Conservation (phyloP, 2,888 invertebrate genomes). For the Drosophila melanocephala region DNA sequence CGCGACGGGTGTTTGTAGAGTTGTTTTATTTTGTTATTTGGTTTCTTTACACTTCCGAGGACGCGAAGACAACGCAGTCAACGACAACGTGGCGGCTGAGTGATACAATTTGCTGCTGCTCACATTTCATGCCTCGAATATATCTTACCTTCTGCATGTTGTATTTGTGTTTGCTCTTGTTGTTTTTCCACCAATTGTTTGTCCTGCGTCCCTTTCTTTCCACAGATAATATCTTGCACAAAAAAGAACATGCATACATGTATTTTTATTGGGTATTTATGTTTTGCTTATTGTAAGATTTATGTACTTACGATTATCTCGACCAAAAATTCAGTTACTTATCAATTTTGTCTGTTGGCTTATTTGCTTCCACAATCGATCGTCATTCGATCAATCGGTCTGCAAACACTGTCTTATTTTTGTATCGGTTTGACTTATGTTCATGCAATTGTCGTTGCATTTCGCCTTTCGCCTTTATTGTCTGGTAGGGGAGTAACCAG, state of each 20-base stretch:
- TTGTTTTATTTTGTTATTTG: constrained; percentile 44
- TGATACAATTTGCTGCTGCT: constrained; percentile 63
- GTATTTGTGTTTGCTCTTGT: constrained; percentile 40
- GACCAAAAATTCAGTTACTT: constrained; percentile 36
- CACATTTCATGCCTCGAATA: constrained; percentile 6
- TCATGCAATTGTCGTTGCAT: constrained; percentile 21
- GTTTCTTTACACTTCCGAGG: constrained; percentile 58
- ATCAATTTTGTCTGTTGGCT: constrained; percentile 39
- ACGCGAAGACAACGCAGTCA: constrained; percentile 41
- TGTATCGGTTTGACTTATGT: background rate
- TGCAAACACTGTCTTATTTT: constrained; percentile 23
- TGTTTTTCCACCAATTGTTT: constrained; percentile 44
- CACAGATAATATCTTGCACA: constrained; percentile 52
- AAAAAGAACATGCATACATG: constrained; percentile 1
- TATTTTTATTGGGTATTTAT: constrained; percentile 12
- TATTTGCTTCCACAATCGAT: constrained; percentile 65
- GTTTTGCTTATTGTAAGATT: constrained; percentile 36
- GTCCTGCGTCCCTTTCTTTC: constrained; percentile 46
- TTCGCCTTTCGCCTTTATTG: constrained; percentile 33
- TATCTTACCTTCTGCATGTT: constrained; percentile 12
- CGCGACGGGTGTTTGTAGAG: constrained; percentile 61
- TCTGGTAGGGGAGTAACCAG: constrained; percentile 1
- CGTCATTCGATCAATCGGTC: constrained; percentile 38
- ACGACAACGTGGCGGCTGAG: constrained; percentile 77
- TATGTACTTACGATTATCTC: constrained; percentile 37